phyloP scores from a whole-genome alignment of 1,140 invertebrate species.

The Orius insidiosus region DNA sequence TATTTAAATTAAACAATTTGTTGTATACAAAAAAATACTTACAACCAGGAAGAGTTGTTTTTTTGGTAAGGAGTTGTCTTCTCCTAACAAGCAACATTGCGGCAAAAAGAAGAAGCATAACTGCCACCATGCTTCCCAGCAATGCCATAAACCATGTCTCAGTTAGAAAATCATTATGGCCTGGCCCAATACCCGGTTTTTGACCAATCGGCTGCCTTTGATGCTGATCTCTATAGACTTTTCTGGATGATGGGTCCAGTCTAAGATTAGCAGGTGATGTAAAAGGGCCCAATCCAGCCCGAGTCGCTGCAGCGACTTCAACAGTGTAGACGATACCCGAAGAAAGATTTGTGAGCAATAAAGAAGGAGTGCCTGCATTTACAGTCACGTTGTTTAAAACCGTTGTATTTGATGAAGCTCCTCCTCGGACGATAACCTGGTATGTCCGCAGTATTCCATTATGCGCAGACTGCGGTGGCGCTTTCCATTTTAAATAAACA shows the following conservation, averaged over 20 bases:
- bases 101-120: slow-evolving; percentile 53
- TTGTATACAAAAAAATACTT: neutral
- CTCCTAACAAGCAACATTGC: slow-evolving; percentile 41
- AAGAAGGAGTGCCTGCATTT: slow-evolving; percentile 33
- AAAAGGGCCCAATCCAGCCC: slow-evolving; percentile 52
- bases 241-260: slow-evolving; percentile 36
- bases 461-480: slow-evolving; percentile 45
- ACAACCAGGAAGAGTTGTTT: slow-evolving; percentile 25
- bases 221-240: slow-evolving; percentile 22
- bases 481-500: slow-evolving; percentile 66
- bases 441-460: slow-evolving; percentile 54
- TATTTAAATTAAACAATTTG: slow-evolving; percentile 20
- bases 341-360: slow-evolving; percentile 42
- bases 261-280: slow-evolving; percentile 45
- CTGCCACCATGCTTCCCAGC: slow-evolving; percentile 49
- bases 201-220: slow-evolving; percentile 31
- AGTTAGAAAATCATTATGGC: slow-evolving; percentile 17
- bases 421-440: slow-evolving; percentile 24
- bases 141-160: slow-evolving; percentile 53
- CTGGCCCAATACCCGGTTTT: slow-evolving; percentile 22
- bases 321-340: slow-evolving; percentile 45
- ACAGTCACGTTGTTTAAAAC: slow-evolving; percentile 38
- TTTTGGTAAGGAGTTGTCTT: slow-evolving; percentile 41
- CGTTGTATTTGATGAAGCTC: slow-evolving; percentile 16
- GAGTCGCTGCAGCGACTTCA: slow-evolving; percentile 51